These are phyloP conservation scores for Agrilus mali DNA, from an alignment of 2,888 invertebrate species.

Conservation along the genomic window DNA sequence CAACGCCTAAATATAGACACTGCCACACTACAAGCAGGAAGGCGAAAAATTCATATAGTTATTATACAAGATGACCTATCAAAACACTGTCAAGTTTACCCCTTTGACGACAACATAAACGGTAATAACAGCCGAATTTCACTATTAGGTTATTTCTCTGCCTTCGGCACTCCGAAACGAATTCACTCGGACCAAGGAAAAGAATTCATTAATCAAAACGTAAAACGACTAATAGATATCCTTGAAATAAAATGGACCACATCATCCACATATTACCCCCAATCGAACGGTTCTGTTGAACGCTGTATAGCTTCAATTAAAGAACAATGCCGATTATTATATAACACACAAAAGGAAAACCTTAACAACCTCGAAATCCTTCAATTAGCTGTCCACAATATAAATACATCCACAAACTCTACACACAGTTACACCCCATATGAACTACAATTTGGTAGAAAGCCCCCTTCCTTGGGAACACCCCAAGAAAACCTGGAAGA, in stretches of 20 bases:
- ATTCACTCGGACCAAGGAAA: constrained; percentile 10
- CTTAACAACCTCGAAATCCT: too few relatives aligned
- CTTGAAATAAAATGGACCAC: constrained; percentile 18
- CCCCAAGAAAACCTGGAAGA: too few relatives aligned
- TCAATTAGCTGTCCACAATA: too few relatives aligned
- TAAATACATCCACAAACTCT: constrained; percentile 16
- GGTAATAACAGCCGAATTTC: too few relatives aligned
- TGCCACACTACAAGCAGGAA: constrained; percentile 16
- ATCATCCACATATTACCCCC: constrained; percentile 18
- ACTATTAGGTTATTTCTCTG: constrained; percentile 5
- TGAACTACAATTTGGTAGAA: constrained; percentile 18
- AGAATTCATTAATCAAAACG: constrained; percentile 11
- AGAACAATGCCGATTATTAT: too few relatives aligned
- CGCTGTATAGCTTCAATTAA: too few relatives aligned
- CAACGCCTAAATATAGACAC: constrained; percentile 18
- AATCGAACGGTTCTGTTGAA: too few relatives aligned
- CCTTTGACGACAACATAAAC: constrained; percentile 21
- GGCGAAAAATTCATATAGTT: constrained; percentile 17
- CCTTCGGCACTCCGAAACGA: constrained; percentile 3
- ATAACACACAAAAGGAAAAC: too few relatives aligned
- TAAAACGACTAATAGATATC: constrained; percentile 7
- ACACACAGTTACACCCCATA: constrained; percentile 18
- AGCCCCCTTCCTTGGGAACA: constrained; percentile 3
- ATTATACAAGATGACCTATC: constrained; percentile 22
- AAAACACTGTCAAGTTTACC: constrained; percentile 19